Evolutionary conservation across 2,888 invertebrate genomes (phyloP), one percentile per base, ranked within the genome.

Genomic region (Alentia gelatinosa): DNA sequence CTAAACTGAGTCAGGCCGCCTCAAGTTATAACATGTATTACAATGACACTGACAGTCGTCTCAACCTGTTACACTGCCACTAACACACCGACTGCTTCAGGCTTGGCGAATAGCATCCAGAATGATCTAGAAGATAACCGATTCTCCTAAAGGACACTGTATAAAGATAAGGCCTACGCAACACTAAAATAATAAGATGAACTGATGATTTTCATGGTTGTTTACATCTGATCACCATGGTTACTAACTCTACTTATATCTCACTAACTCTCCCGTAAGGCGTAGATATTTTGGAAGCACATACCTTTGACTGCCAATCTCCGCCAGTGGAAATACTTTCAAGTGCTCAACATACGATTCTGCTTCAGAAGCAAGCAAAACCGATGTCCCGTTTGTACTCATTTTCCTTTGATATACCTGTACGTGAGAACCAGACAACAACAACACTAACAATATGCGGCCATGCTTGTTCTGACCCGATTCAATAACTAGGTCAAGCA

Each of bases 271-370:
- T 15, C 47, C 47, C 15, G 47, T 42, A 42, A 42, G 15, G 15
- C 15, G 47, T 26, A n/a, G 35, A 23, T 37, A 89, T 15, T 30
- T 30, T 30, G 23, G 30, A 26, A 42, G 15, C 0, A 90, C 92
- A 95, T 95, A 97, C 97, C 96, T 95, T 94, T 97, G 96, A 88
- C 97, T 97, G 89, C 98, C 98, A 92, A 98, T 97, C 92, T 97
- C 97, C 92, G 97, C 97, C 42, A 98, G 96, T 63, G 97, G 96
- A 92, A 97, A 97, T 40, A 97, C 96, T 93, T 97, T 97, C 95
- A 98, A 97, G 93, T 97, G 97, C 94, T 98, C 97, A 3, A 98
- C 97, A 94, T 97, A 98, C 92, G 97, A 96, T 95, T 98, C 98
- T 7, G 98, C 96, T 96, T 98, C 98, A 33, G 95, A 93, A 35